Evolutionary conservation across 2,113 vertebrate genomes (phyloP).

Genomic region (Passer domesticus): DNA sequence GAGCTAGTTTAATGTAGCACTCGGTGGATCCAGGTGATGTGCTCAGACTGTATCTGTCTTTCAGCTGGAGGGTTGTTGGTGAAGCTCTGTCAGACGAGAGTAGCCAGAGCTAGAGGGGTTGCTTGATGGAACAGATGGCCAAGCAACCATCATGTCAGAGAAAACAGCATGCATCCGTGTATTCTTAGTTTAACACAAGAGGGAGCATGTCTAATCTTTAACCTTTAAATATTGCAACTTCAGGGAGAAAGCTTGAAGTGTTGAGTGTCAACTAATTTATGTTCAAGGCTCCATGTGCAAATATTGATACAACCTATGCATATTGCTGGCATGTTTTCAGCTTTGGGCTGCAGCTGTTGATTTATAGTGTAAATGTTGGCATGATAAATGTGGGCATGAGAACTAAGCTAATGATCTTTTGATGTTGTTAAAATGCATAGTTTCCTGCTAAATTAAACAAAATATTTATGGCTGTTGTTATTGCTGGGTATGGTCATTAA

Average conservation of each 20-base stretch:
- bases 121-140: conserved; percentile 69
- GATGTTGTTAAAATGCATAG: neutral
- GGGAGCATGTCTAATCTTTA: conserved; percentile 77
- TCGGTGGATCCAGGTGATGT: neutral
- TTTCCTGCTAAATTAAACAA: neutral
- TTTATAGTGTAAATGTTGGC: neutral
- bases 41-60: neutral
- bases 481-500: neutral
- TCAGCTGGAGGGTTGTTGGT: neutral
- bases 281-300: conserved; percentile 36
- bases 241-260: conserved; percentile 60
- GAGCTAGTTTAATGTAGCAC: neutral
- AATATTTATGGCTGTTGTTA: conserved; percentile 7
- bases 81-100: conserved; percentile 37
- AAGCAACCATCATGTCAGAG: conserved; percentile 66
- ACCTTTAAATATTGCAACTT: conserved; percentile 73
- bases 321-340: conserved; percentile 51
- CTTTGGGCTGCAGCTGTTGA: conserved; percentile 15
- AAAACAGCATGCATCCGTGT: conserved; percentile 68
- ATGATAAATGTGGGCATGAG: neutral
- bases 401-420: neutral
- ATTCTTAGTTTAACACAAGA: conserved; percentile 74
- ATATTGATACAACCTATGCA: conserved; percentile 64
- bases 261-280: conserved; percentile 59
- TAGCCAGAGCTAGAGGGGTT: conserved; percentile 56